These are phyloP conservation scores for Aegotheles bennettii DNA, from an alignment of 2,113 vertebrate species.

Conservation along the genomic window DNA sequence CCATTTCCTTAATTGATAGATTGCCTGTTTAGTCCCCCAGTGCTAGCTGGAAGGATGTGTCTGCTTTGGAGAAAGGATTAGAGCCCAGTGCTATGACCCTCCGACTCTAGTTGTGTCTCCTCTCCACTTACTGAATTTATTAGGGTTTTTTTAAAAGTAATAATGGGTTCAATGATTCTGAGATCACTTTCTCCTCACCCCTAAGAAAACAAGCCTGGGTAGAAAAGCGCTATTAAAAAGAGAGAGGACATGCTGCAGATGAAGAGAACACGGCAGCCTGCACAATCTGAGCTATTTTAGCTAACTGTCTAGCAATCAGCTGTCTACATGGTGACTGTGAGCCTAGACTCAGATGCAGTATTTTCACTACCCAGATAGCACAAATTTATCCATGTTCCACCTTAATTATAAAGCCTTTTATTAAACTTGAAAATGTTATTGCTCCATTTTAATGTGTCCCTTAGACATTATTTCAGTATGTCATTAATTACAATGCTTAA, in stretches of 20 bases:
- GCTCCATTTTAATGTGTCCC: not conserved
- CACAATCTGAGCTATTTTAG: not conserved
- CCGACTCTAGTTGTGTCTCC: not conserved
- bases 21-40: not conserved
- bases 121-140: not conserved
- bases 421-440: not conserved
- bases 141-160: not conserved
- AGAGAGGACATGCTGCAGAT: not conserved
- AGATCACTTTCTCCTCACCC: not conserved
- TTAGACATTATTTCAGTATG: not conserved
- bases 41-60: not conserved
- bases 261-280: not conserved
- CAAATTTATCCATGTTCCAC: not conserved
- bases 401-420: not conserved
- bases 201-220: not conserved
- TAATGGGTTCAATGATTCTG: not conserved
- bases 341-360: not conserved
- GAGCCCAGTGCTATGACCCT: not conserved
- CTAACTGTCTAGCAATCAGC: not conserved
- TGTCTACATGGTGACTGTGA: not conserved
- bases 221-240: not conserved
- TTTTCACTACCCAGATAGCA: not conserved
- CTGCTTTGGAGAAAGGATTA: not conserved
- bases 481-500: not conserved
- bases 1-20: not conserved